Evolutionary conservation across 2,888 invertebrate genomes (phyloP), one percentile per base, ranked within the genome.

Genomic region (Dicycla oo): DNA sequence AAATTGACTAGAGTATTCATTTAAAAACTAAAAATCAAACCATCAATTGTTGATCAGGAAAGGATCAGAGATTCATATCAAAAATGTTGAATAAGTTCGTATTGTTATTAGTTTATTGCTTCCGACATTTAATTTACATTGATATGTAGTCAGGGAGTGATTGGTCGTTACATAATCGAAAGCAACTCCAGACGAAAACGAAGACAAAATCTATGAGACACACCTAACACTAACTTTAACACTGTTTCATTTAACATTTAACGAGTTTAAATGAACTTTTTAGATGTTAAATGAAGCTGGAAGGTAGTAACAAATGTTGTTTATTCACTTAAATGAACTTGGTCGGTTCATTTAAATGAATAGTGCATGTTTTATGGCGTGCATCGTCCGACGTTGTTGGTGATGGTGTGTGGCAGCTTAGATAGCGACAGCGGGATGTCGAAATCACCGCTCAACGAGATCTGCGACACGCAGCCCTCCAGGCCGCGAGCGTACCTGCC

Each of bases 401-500:
- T 96, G 87, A 97, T 97, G 68, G 97, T 97, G 89, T 97, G 97
- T 1, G 97, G 96, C 63, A 97, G 96, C 73, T 97, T 97, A 18
- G 97, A 97, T 54, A 97, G 94, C 11, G 97, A 97, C 56, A 98
- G 96, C 20, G 97, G 97, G 61, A 98, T 97, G 86, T 97, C 97
- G 89, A 97, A 97, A 92, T 98, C 98, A 20, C 98, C 97, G 83
- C 98, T 98, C 64, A 98, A 95, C 2, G 98, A 97, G 86, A 98
- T 97, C 93, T 98, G 98, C 57, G 98, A 98, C 87, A 98, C 97
- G 94, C 98, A 98, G 49, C 98, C 98, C 54, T 97, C 96, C 76
- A 98, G 97, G 45, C 98, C 98, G 77, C 96, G 97, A 67, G 96
- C 96, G 93, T 98, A 98, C 91, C 97, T 97, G 68, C 97, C 97